Evolutionary conservation across 2,888 invertebrate species (phyloP).

Genomic region (Ypsolopha sequella): DNA sequence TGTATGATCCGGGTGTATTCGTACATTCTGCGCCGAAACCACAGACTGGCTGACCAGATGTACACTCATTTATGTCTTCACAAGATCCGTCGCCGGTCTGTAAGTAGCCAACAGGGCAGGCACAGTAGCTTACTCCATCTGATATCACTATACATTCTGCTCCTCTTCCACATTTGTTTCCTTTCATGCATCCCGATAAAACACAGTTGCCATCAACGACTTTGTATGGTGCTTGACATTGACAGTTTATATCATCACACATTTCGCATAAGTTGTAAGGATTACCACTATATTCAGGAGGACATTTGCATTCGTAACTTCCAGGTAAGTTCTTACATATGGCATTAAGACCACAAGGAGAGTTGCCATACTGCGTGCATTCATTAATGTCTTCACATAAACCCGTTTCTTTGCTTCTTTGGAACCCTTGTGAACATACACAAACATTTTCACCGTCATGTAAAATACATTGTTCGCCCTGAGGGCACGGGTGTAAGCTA

Average conservation of each 20-base stretch:
- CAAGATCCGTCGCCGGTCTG: slow-evolving; percentile 85
- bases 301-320: slow-evolving; percentile 93
- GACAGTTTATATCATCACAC: slow-evolving; percentile 85
- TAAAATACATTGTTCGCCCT: slow-evolving; percentile 87
- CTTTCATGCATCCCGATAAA: slow-evolving; percentile 84
- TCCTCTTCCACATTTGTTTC: slow-evolving; percentile 85
- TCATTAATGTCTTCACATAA: slow-evolving; percentile 90
- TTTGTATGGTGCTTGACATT: slow-evolving; percentile 90
- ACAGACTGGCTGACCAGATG: slow-evolving; percentile 80
- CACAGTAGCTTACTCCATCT: slow-evolving; percentile 92
- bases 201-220: slow-evolving; percentile 87
- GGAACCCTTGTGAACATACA: slow-evolving; percentile 89
- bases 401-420: slow-evolving; percentile 79
- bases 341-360: slow-evolving; percentile 89
- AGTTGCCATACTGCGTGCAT: slow-evolving; percentile 81
- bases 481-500: slow-evolving; percentile 81
- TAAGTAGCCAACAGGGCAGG: slow-evolving; percentile 89
- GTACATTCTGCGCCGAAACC: slow-evolving; percentile 90
- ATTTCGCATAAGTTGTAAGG: slow-evolving; percentile 90
- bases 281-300: slow-evolving; percentile 89
- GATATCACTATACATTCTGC: slow-evolving; percentile 93
- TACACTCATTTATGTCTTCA: slow-evolving; percentile 87
- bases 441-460: slow-evolving; percentile 88
- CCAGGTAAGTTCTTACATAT: slow-evolving; percentile 94
- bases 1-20: slow-evolving; percentile 82